These are phyloP conservation scores for Campopleginae sp. DNA, from an alignment of 2,888 invertebrate genomes.

Conservation along the genomic window DNA sequence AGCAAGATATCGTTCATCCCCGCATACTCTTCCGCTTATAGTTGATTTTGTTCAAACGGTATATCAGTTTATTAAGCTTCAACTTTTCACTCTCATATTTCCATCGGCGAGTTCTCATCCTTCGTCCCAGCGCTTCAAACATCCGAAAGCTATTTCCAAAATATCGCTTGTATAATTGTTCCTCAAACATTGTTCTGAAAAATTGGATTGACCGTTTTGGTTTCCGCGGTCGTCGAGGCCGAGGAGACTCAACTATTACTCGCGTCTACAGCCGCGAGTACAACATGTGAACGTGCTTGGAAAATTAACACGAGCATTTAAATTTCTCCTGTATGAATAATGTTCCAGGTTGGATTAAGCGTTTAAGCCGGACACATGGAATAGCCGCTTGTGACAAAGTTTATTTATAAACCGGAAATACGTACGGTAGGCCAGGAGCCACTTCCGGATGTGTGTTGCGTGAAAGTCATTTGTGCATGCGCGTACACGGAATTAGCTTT, in stretches of 20 bases:
- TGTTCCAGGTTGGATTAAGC: constrained; percentile 25
- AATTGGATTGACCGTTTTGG: not conserved
- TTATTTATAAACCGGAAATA: constrained; percentile 77
- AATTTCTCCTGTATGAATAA: constrained; percentile 4
- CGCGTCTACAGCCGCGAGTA: not conserved
- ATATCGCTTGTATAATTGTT: constrained; percentile 12
- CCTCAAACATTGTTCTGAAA: not conserved
- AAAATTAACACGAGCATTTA: constrained; percentile 9
- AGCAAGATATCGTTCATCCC: constrained; percentile 36
- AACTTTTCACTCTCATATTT: constrained; percentile 31
- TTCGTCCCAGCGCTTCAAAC: not conserved
- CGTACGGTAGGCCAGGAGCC: constrained; percentile 28
- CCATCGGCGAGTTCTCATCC: constrained; percentile 14
- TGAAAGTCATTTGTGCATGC: constrained; percentile 32
- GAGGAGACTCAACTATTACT: no score
- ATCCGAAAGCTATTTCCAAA: constrained; percentile 20
- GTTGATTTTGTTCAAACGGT: constrained; percentile 43
- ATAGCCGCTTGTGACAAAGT: constrained; percentile 71
- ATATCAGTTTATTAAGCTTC: constrained; percentile 38
- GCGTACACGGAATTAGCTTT: constrained; percentile 33
- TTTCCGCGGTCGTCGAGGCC: not conserved
- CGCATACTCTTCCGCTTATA: not conserved
- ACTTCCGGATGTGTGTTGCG: constrained; percentile 15
- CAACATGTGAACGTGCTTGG: not conserved
- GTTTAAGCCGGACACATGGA: constrained; percentile 68